A percentile compares a stretch with the other conserved stretches of the same genome.
These are phyloP conservation scores for Epizoanthus rinbou DNA, from an alignment of 92 coral and sea anemone species.

Conservation along the genomic window DNA sequence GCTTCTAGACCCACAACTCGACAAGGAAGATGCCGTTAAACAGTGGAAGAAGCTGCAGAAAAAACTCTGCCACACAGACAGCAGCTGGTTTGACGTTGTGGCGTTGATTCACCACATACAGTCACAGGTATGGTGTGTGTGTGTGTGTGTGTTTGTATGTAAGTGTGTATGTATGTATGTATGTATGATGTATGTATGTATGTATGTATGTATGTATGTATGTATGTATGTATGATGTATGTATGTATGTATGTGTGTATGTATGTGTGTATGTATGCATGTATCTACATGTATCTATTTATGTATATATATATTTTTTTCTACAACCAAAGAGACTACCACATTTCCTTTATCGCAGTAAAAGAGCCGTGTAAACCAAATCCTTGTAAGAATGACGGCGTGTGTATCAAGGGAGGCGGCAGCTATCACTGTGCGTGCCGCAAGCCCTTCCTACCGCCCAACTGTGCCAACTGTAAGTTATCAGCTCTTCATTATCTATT, in stretches of 20 bases:
- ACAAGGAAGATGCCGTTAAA: background rate
- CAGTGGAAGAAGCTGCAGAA: slow-evolving; percentile 3
- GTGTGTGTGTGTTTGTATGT: no score
- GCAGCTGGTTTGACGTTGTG: slow-evolving; percentile 15
- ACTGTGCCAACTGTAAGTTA: slow-evolving; percentile 25
- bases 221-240: no score
- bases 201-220: no score
- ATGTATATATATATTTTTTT: no score
- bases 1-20: background rate
- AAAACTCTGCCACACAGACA: background rate
- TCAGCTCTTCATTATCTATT: background rate
- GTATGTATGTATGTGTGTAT: no score
- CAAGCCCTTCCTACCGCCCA: slow-evolving; percentile 28
- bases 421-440: slow-evolving; percentile 12
- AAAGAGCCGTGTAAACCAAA: slow-evolving; percentile 18
- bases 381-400: slow-evolving; percentile 31
- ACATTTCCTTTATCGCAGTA: background rate
- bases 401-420: slow-evolving; percentile 9
- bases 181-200: no score
- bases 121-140: slow-evolving; percentile 3
- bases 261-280: no score
- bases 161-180: no score
- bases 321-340: no score
- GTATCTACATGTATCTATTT: no score
- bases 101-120: slow-evolving; percentile 1